Evolutionary conservation across 2,797 vertebrate genomes (phyloP).

Genomic region (Pelobates cultripes): DNA sequence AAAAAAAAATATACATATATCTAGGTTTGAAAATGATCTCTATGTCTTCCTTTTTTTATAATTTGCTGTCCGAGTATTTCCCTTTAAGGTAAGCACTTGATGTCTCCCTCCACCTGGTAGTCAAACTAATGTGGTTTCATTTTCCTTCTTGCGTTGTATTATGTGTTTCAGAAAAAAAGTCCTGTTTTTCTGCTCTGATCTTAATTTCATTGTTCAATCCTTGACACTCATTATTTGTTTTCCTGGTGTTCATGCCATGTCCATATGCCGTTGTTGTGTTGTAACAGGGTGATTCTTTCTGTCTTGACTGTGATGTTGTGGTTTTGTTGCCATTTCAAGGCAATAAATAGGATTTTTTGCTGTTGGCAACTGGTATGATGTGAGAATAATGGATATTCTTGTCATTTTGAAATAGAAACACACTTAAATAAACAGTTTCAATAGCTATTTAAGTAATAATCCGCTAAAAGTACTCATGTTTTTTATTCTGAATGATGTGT

Average conservation of each 20-base stretch:
- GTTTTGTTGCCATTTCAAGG: too few relatives aligned
- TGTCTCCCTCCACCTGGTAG: slow-evolving; percentile 31
- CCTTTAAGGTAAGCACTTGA: slow-evolving; percentile 81
- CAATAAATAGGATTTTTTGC: too few relatives aligned
- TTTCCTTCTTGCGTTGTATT: not conserved
- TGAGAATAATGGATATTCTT: too few relatives aligned
- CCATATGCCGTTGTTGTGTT: too few relatives aligned
- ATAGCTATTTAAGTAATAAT: too few relatives aligned
- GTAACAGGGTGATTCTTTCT: too few relatives aligned
- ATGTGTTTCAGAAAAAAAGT: not conserved
- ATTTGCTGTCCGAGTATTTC: slow-evolving; percentile 79
- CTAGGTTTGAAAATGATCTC: slow-evolving; percentile 58
- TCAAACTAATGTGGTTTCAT: not conserved
- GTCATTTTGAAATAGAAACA: too few relatives aligned
- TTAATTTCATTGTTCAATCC: not conserved
- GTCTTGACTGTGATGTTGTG: too few relatives aligned
- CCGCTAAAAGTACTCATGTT: too few relatives aligned
- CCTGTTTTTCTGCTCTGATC: not conserved
- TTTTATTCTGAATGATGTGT: too few relatives aligned
- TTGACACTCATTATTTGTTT: not conserved
- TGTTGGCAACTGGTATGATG: too few relatives aligned
- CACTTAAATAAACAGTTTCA: too few relatives aligned
- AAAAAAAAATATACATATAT: not conserved
- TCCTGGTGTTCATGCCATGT: not conserved
- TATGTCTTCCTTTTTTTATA: slow-evolving; percentile 71